Evolutionary conservation across 1,140 invertebrate genomes (phyloP), one percentile per base, ranked within the genome.

Genomic region (Nomia melanderi): DNA sequence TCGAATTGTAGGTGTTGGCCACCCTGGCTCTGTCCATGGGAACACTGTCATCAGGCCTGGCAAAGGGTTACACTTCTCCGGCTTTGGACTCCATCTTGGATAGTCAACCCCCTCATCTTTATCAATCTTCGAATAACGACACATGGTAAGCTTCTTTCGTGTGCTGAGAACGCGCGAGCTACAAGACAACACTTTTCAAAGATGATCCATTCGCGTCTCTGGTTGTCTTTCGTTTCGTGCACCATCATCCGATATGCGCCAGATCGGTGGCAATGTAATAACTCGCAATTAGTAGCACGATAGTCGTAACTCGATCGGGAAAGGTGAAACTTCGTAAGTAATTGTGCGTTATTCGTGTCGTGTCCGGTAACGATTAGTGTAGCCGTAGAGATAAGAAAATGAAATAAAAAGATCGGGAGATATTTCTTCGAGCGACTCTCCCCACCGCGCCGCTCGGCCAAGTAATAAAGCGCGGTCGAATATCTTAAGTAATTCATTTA

Each of bases 61-160:
- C 96, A 31, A 97, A 97, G 90, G 96, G 96, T 14, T 97, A 97
- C 93, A 96, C 95, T 84, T 96, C 96, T 17, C 96, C 96, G 20
- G 96, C 96, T 4, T 94, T 97, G 47, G 96, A 96, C n/a, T 97
- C 96, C 0, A 94, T 97, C 82, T 94, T 96, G 86, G 94, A 96
- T 83, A 93, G 92, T 73, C 91, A 93, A 82, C 85, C 85, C 27
- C 86, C 89, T 17, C 86, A 88, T 53, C 84, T 90, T 62, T 90
- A 92, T 78, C 88, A 88, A 77, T 87, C 90, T 12, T 76, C 88
- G 29, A 89, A 86, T 82, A 90, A 92, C 77, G 84, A 92, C 85
- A 92, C 90, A 27, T 90, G 92, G 91, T 90, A 81, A 90, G 87
- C 82, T 50, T 39, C 5, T 39, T 25, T 39, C n/a, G 2, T 20